Base-by-base conservation (phyloP, 2,888 invertebrate genomes). In the Euzetes globulus region DNA sequence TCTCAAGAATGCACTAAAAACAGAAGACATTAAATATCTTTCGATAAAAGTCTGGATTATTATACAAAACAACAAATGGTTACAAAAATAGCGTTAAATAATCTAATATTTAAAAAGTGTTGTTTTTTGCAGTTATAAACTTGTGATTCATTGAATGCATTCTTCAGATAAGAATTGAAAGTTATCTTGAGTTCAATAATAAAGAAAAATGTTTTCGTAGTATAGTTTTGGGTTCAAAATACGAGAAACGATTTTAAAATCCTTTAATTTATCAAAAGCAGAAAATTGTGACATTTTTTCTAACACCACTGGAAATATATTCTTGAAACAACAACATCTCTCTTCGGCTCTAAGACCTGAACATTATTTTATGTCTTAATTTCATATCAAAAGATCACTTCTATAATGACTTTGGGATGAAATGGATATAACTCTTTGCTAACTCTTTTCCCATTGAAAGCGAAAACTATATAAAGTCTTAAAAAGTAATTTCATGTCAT, bases 401-500 rank as follows among this genome's bases (percentile, higher is more conserved):
- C 19, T 68, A 22, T 68, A 68, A 68, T 68, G 68, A 19, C 68
- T 41, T n/a, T 15, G 4, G 33, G 45, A 45, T 41, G 9, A 9
- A 25, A 55, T 25, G 55, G 25, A 22, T 33, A 55, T 25, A 55
- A 55, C 55, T 55, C 55, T 55, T 55, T 19, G n/a, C 52, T 19
- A 52, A 22, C 55, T 22, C 25, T 58, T 58, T 17, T 11, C 5
- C 22, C 29, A 65, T n/a, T 37, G 17, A 27, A 13, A 22, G 33
- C 33, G 63, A 33, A 63, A 63, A 17, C n/a, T 2, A n/a, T 33
- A 29, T 33, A 68, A 68, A 68, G 68, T 45, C 37, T 68, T 68
- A 41, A 45, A 68, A 68, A 41, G 68, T 68, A 41, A 68, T 68
- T 68, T 68, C n/a, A 68, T 37, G 25, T 45, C 68, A 41, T 68